A percentile compares a stretch with the other conserved stretches of the same genome.
Conservation (phyloP, 2,888 invertebrate species). For the Clepsis dumicolana region DNA sequence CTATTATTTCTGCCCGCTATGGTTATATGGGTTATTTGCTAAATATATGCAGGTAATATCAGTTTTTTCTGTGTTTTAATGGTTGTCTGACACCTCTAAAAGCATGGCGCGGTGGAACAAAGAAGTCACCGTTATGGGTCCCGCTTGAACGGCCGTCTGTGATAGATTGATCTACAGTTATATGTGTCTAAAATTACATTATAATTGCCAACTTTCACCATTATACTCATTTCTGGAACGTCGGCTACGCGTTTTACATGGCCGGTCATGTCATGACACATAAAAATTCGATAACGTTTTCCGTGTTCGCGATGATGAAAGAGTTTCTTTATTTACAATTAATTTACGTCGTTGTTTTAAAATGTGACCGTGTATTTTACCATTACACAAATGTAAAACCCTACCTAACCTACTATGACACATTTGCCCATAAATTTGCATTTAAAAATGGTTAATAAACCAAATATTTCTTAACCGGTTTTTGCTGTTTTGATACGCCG, state of each 20-base stretch:
- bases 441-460: neutral
- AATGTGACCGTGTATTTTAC: neutral
- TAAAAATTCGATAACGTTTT: slow-evolving; percentile 27
- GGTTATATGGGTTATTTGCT: slow-evolving; percentile 56
- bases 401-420: neutral
- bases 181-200: slow-evolving; percentile 58
- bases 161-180: slow-evolving; percentile 58
- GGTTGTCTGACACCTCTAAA: slow-evolving; percentile 18
- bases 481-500: neutral
- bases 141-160: slow-evolving; percentile 41
- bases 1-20: slow-evolving; percentile 56
- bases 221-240: slow-evolving; percentile 32
- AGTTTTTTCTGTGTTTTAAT: slow-evolving; percentile 3
- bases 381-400: neutral
- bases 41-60: slow-evolving; percentile 56
- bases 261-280: slow-evolving; percentile 17
- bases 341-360: neutral
- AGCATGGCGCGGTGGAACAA: slow-evolving; percentile 42
- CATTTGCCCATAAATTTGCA: slow-evolving; percentile 1
- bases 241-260: slow-evolving; percentile 11
- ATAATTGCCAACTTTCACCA: slow-evolving; percentile 54
- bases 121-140: slow-evolving; percentile 42
- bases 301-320: slow-evolving; percentile 1
- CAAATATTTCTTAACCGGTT: slow-evolving; percentile 2
- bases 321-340: neutral